Evolutionary conservation across 2,113 vertebrate species (phyloP), one percentile per base, ranked within the genome.

Genomic region (Todiramphus saurophagus): DNA sequence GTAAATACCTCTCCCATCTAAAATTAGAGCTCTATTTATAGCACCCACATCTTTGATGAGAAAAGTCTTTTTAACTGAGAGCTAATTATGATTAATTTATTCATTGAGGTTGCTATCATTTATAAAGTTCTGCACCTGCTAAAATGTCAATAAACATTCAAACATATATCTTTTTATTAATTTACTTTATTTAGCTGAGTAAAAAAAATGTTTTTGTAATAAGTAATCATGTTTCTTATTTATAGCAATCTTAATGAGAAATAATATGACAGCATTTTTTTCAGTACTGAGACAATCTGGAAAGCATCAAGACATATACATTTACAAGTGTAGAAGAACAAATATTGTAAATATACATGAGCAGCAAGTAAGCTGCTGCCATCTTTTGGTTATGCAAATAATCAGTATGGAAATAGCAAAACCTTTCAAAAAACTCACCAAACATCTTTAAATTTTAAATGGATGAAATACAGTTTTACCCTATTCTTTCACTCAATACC

Each of bases 51-150:
- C 63, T 90, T 83, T 84, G 48, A 95, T 92, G 39, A 74, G 37
- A 67, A 94, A 86, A 11, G 4, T 39, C 8, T 89, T 94, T 89
- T 83, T 56, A 93, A 77, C 24, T 15, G 13, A 83, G 17, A 51
- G 16, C 10, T 77, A 90, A 93, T 90, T 93, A 84, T 37, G 41
- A 89, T 70, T 70, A 86, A 94, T 89, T 78, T 83, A 77, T 92
- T 93, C 60, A 72, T 68, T 78, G 43, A 87, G 63, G 33, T 20
- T 88, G 12, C 35, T 86, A 44, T 85, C 19, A 67, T 77, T 90
- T 93, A 43, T 75, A 83, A 11, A 63, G 70, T 55, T 86, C 68
- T 81, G 63, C 44, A 94, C 59, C 72, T 93, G 90, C 9, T 86
- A 55, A 90, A 87, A 94, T 24, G 19, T 28, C 13, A 75, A 23